A percentile compares a stretch with the other conserved stretches of the same genome.
These are phyloP conservation scores for Spilarctia lutea DNA, from an alignment of 2,888 invertebrate species.

Conservation along the genomic window DNA sequence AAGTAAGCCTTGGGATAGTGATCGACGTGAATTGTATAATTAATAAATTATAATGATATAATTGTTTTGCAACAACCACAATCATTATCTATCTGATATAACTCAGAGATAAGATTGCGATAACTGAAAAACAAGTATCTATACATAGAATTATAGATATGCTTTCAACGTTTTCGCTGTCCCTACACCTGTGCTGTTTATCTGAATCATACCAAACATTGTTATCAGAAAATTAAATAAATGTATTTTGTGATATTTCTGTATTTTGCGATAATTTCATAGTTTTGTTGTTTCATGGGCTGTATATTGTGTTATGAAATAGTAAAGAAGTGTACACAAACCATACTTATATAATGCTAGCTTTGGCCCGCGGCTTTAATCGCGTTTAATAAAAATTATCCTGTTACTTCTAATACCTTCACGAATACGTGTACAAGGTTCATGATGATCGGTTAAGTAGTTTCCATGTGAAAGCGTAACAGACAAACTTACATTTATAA, in stretches of 20 bases:
- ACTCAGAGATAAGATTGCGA: background rate
- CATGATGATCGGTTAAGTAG: too few relatives aligned
- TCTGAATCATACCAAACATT: background rate
- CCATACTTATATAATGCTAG: too few relatives aligned
- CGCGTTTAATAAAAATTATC: too few relatives aligned
- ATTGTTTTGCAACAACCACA: background rate
- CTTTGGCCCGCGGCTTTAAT: too few relatives aligned
- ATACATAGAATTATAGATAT: too few relatives aligned
- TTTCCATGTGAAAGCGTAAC: too few relatives aligned
- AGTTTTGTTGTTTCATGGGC: background rate
- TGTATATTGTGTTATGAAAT: background rate
- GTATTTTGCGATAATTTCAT: background rate
- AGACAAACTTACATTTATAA: too few relatives aligned
- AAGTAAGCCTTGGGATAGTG: background rate
- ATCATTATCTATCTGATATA: background rate
- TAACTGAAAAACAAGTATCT: background rate
- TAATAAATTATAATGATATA: background rate
- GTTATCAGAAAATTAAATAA: background rate
- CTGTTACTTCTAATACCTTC: too few relatives aligned
- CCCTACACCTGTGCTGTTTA: background rate
- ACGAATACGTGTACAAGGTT: too few relatives aligned
- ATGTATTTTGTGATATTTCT: background rate
- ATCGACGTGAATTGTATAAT: background rate
- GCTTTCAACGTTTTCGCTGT: background rate
- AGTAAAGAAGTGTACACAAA: too few relatives aligned